Evolutionary conservation across 2,113 vertebrate species (phyloP).

Genomic region (Malurus melanocephalus): DNA sequence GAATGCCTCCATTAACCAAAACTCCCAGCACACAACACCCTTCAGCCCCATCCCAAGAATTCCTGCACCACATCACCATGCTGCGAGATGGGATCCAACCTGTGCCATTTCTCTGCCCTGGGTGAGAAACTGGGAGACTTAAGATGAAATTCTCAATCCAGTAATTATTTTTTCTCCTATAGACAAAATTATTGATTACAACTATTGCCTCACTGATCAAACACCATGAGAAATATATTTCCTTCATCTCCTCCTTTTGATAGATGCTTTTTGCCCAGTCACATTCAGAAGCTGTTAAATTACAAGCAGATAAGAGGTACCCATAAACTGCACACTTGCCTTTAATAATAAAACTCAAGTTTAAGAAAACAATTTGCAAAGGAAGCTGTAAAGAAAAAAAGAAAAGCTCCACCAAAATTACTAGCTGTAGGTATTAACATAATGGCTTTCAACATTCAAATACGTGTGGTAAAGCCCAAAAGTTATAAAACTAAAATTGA

Average conservation of each 20-base stretch:
- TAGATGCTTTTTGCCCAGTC: not conserved
- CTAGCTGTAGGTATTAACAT: not conserved
- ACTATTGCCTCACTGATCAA: not conserved
- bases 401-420: not conserved
- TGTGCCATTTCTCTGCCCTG: not conserved
- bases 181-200: not conserved
- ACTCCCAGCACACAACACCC: not conserved
- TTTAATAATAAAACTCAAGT: not conserved
- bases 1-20: not conserved
- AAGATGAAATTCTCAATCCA: not conserved
- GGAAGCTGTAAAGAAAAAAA: not conserved
- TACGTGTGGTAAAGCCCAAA: not conserved
- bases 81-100: not conserved
- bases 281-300: not conserved
- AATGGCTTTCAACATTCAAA: not conserved
- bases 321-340: not conserved
- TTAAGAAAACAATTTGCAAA: not conserved
- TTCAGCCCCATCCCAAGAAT: not conserved
- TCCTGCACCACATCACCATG: not conserved
- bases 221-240: rapidly evolving
- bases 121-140: not conserved
- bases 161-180: not conserved
- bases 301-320: not conserved
- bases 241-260: not conserved
- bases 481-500: not conserved